Evolutionary conservation across 2,113 vertebrate genomes (phyloP).

Genomic region (Hippocampus zosterae): DNA sequence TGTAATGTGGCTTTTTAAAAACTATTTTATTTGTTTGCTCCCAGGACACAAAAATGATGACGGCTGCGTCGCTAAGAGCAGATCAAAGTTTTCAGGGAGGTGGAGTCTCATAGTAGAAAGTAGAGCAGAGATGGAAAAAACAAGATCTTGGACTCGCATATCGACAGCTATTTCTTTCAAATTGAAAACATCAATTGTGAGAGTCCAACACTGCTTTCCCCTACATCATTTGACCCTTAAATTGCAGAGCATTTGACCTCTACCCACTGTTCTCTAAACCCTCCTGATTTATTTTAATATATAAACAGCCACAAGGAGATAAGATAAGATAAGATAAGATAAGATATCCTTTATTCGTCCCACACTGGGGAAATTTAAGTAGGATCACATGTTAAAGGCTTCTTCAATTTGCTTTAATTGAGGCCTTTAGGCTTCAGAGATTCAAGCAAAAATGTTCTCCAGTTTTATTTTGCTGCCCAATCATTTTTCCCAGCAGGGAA

Average conservation of each 20-base stretch:
- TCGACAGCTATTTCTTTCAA: too few relatives aligned
- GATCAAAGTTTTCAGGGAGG: slow-evolving; percentile 59
- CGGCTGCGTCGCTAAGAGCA: slow-evolving; percentile 73
- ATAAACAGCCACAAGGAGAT: background rate
- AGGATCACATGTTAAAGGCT: background rate
- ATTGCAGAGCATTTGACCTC: background rate
- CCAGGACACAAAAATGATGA: slow-evolving; percentile 73
- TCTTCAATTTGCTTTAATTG: background rate
- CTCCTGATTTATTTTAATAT: background rate
- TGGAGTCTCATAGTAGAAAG: slow-evolving; percentile 43
- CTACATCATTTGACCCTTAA: background rate
- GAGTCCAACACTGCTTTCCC: background rate
- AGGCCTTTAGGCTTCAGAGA: background rate
- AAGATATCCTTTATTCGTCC: too few relatives aligned
- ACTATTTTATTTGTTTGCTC: slow-evolving; percentile 32
- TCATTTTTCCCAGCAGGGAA: background rate
- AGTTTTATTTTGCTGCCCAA: background rate
- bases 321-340: too few relatives aligned
- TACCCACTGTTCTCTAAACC: background rate
- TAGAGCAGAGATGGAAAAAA: slow-evolving; percentile 49
- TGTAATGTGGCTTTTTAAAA: slow-evolving; percentile 72
- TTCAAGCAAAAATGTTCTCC: background rate
- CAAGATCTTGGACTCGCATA: slow-evolving; percentile 41
- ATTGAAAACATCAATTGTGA: too few relatives aligned
- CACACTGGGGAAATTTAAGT: too few relatives aligned